A percentile compares a stretch with the other conserved stretches of the same genome.
phyloP scores from a whole-genome alignment of 1,140 invertebrate species.

The Tetramorium parvispinum region DNA sequence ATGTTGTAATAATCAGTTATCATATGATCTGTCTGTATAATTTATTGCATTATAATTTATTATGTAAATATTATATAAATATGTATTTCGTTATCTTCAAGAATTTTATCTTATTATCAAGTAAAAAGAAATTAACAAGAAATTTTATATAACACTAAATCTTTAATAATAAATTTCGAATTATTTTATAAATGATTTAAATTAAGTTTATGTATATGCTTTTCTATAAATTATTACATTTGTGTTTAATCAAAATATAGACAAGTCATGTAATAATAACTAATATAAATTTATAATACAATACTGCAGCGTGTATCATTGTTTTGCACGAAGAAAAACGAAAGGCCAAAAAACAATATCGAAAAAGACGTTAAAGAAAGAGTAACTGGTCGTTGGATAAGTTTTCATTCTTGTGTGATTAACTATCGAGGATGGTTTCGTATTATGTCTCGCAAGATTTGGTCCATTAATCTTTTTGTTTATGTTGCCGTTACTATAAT shows the following conservation, averaged over 20 bases:
- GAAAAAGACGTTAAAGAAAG: constrained; percentile 74
- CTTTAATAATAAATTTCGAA: background rate
- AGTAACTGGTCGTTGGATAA: constrained; percentile 46
- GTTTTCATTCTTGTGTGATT: constrained; percentile 51
- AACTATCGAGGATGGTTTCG: constrained; percentile 20
- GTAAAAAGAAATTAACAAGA: no score
- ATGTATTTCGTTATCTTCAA: background rate
- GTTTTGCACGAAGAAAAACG: constrained; percentile 70
- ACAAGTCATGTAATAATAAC: background rate
- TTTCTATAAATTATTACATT: background rate
- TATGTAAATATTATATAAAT: background rate
- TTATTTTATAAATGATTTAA: background rate
- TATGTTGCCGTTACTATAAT: background rate
- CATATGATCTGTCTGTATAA: background rate
- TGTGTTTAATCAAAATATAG: background rate
- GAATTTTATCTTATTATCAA: background rate
- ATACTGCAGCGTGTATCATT: background rate
- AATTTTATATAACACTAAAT: no score
- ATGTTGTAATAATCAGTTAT: background rate
- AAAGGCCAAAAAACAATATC: constrained; percentile 79
- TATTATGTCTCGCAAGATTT: background rate
- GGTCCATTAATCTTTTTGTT: constrained; percentile 17
- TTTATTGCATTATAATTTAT: background rate
- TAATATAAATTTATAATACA: background rate
- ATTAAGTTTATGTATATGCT: background rate